Evolutionary conservation across 2,113 vertebrate species (phyloP), one percentile per base, ranked within the genome.

Genomic region (Gymnogyps californianus): DNA sequence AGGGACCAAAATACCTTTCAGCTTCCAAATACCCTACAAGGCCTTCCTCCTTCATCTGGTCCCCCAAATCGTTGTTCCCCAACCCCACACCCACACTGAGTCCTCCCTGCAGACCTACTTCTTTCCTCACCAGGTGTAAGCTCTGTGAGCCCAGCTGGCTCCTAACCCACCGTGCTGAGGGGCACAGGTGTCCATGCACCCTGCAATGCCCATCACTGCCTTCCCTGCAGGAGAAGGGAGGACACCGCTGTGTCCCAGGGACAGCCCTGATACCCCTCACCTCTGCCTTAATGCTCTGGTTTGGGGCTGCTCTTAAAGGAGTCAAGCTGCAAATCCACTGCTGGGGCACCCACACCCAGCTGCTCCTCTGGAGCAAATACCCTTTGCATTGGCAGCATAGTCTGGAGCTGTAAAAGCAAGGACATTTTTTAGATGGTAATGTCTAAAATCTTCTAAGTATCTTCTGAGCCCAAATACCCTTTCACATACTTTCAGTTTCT

Each of bases 361-460:
- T 65, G n/a, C 36, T 62, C 36, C 55, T 54, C 20, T 6, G 2
- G 0, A 61, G 26, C 25, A 84, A 85, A 76, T 16, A 18, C 8
- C 11, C 49, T 72, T 66, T 46, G 31, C 54, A 31, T 1, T 34
- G 31, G 25, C 42, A 66, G n/a, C 0, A 0, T 28, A 57, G 21
- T 13, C 51, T 44, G 69, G 28, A 74, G 36, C 31, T 38, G 10
- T 34, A 86, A 93, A 85, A 82, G 29, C 11, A 82, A 55, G n/a
- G 46, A 34, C 5, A 8, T 44, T 82, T 81, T 79, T 55, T 16
- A 49, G 54, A 46, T 29, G 36, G 16, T 54, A 55, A 34, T 14
- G 16, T 78, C 38, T 81, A 38, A 58, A 92, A 42, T 38, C 38
- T 38, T 38, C 7, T 46, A 62, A 74, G 14, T 4, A 36, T 24